These are phyloP conservation scores for Elachura formosa DNA, from an alignment of 2,113 vertebrate species.

Conservation along the genomic window DNA sequence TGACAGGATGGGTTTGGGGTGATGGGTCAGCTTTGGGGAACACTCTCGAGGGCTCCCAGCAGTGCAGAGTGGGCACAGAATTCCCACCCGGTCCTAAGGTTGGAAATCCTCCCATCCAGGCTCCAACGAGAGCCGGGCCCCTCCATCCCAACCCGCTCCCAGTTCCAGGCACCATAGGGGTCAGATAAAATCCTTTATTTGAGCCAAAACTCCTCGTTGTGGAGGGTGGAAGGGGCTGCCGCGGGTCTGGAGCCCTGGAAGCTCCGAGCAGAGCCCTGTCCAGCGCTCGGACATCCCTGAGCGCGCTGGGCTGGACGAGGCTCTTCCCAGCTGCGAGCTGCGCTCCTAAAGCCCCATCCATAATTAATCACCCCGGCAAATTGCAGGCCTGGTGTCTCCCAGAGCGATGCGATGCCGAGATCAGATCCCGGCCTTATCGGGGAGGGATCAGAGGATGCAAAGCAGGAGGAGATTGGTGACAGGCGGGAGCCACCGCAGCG, in stretches of 20 bases:
- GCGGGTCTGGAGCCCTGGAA: accelerated
- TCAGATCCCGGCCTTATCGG: background rate
- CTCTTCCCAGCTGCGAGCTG: background rate
- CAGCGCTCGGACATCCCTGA: background rate
- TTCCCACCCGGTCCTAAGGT: accelerated
- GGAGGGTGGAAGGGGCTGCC: background rate
- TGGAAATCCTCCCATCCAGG: background rate
- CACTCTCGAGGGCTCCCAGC: background rate
- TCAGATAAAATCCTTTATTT: background rate
- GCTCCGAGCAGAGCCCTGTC: accelerated
- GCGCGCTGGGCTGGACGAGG: accelerated
- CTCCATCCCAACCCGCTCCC: accelerated
- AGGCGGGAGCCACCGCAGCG: background rate
- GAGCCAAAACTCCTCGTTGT: background rate
- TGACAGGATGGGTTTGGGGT: too few relatives aligned
- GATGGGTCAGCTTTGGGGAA: too few relatives aligned
- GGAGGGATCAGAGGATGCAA: background rate
- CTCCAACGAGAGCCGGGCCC: accelerated
- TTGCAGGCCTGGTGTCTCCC: background rate
- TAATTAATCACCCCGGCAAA: background rate
- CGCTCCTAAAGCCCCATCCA: accelerated
- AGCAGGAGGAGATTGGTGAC: background rate
- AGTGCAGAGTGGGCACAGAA: accelerated
- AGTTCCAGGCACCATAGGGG: background rate
- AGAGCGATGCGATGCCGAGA: background rate